Conservation (phyloP, 2,888 invertebrate genomes). For the Hoplodrina ambigua region DNA sequence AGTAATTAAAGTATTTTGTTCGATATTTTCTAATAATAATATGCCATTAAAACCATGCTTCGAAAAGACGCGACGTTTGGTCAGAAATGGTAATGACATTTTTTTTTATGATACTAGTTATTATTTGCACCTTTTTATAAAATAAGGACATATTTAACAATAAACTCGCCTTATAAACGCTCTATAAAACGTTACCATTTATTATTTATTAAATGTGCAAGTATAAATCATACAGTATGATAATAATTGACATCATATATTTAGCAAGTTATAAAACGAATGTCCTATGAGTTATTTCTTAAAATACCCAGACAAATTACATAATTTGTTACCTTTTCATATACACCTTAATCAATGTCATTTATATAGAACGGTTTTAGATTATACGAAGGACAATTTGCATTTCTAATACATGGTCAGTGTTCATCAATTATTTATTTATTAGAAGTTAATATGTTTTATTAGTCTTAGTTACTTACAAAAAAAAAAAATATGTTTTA, state of each 20-base stretch:
- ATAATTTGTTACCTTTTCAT: conserved; percentile 12
- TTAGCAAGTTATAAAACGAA: conserved; percentile 27
- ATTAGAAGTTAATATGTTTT: conserved; percentile 11
- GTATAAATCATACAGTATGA: conserved; percentile 3
- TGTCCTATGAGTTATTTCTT: conserved; percentile 13
- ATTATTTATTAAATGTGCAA: conserved; percentile 21
- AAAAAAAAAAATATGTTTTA: conserved; percentile 12
- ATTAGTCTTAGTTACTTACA: not conserved
- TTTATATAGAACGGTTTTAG: conserved; percentile 20
- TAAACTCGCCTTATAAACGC: conserved; percentile 1
- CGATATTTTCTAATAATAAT: not conserved
- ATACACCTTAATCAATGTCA: conserved; percentile 15
- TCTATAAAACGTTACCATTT: conserved; percentile 4
- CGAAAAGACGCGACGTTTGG: not conserved
- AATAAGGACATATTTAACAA: conserved; percentile 13
- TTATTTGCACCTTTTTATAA: conserved; percentile 20
- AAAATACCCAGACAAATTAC: conserved; percentile 19
- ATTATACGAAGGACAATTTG: conserved; percentile 23
- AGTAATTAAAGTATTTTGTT: not conserved
- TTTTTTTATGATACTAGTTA: conserved; percentile 4
- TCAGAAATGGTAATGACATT: not conserved
- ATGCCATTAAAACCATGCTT: no score
- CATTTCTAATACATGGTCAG: conserved; percentile 17
- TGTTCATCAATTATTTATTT: conserved; percentile 23
- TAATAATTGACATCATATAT: conserved; percentile 29